Conservation (phyloP, 2,113 vertebrate genomes). For the Brienomyrus longianalis region DNA sequence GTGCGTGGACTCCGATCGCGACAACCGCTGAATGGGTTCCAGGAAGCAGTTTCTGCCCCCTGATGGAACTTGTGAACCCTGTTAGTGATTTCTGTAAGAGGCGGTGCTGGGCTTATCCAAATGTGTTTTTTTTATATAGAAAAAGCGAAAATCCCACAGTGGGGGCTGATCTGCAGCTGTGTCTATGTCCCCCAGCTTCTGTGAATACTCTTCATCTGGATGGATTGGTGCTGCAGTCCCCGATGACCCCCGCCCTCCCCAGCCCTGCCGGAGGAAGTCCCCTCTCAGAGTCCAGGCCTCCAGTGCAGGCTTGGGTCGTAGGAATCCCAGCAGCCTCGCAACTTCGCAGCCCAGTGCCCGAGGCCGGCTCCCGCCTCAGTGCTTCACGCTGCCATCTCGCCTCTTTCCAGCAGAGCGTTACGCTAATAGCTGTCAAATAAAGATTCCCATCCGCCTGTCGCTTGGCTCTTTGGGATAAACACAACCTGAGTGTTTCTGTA, state of each 20-base stretch:
- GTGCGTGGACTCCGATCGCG: background rate
- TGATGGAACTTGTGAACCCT: background rate
- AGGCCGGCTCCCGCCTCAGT: background rate
- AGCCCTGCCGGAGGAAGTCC: no score
- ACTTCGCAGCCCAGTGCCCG: background rate
- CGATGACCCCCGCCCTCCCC: no score
- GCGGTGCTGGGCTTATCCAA: background rate
- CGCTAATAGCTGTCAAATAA: slow-evolving; percentile 2
- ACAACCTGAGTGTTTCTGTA: background rate
- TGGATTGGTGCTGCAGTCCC: background rate
- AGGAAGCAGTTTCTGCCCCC: background rate
- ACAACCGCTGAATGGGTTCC: background rate
- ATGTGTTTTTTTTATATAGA: background rate
- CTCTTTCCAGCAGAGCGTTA: background rate
- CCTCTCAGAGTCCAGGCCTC: background rate
- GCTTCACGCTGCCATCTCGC: background rate
- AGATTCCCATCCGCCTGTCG: background rate
- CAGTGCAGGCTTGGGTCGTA: background rate
- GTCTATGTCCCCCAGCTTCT: background rate
- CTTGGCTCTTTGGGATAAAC: slow-evolving; percentile 3
- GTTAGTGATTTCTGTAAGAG: background rate
- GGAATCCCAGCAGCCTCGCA: background rate
- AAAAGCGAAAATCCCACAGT: background rate
- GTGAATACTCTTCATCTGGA: background rate
- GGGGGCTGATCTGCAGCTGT: background rate